phyloP scores from a whole-genome alignment of 2,797 vertebrate species.

The Danio jaintianensis region DNA sequence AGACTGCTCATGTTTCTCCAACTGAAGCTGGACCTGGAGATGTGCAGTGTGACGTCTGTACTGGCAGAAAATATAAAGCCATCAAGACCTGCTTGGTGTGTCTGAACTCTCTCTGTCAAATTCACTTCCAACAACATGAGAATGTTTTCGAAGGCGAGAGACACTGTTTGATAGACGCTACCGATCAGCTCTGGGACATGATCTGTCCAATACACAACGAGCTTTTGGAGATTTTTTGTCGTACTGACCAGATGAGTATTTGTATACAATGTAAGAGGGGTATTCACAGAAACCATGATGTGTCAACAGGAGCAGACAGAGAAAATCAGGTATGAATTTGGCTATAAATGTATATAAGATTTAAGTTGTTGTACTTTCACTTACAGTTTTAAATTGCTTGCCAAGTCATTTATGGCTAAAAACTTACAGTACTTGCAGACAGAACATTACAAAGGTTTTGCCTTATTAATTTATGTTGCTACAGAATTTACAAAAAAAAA shows the following conservation, averaged over 20 bases:
- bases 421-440: background rate
- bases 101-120: constrained; percentile 3
- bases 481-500: no score
- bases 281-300: constrained; percentile 6
- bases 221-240: constrained; percentile 21
- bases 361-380: background rate
- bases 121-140: constrained; percentile 21
- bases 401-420: background rate
- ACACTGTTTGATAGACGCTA: background rate
- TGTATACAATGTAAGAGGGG: background rate
- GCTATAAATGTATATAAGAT: background rate
- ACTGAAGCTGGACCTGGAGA: constrained; percentile 51
- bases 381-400: background rate
- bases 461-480: background rate
- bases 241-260: constrained; percentile 8
- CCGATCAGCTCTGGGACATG: constrained; percentile 1
- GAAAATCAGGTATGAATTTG: background rate
- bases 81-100: constrained; percentile 32
- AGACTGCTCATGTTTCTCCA: background rate
- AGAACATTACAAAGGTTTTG: background rate
- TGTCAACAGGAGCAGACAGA: background rate
- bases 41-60: constrained; percentile 50
- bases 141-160: background rate
- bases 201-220: constrained; percentile 9
- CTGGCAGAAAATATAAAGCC: constrained; percentile 13